Evolutionary conservation across 2,113 vertebrate genomes (phyloP).

Genomic region (Lonchura striata): DNA sequence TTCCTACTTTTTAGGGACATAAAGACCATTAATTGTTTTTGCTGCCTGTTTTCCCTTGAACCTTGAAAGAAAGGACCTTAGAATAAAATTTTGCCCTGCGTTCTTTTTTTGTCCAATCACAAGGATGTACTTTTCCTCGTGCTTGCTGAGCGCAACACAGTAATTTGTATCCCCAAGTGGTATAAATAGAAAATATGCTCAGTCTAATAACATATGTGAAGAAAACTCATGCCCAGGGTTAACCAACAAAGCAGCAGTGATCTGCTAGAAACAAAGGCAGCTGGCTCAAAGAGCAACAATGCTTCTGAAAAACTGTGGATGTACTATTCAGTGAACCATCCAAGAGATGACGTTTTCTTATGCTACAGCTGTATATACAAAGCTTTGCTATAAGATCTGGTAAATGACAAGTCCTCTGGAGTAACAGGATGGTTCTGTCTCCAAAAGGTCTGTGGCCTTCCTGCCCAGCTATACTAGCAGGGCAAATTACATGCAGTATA

Average conservation of each 20-base stretch:
- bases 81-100: background rate
- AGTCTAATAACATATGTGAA: conserved; percentile 64
- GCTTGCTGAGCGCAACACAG: background rate
- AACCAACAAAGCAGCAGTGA: conserved; percentile 33
- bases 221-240: conserved; percentile 66
- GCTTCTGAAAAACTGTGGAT: background rate
- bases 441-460: background rate
- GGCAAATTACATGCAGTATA: background rate
- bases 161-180: conserved; percentile 46
- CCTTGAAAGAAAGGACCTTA: background rate
- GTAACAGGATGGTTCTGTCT: background rate
- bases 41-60: background rate
- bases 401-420: background rate
- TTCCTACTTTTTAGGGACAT: background rate
- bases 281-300: conserved; percentile 21
- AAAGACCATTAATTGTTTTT: background rate
- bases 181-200: conserved; percentile 68
- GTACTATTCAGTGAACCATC: conserved; percentile 11
- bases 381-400: background rate
- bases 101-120: background rate
- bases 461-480: background rate
- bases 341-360: background rate
- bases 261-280: conserved; percentile 41
- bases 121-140: background rate
- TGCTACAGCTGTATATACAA: conserved; percentile 27